Conservation (phyloP, 2,113 vertebrate species). For the Verasper variegatus region DNA sequence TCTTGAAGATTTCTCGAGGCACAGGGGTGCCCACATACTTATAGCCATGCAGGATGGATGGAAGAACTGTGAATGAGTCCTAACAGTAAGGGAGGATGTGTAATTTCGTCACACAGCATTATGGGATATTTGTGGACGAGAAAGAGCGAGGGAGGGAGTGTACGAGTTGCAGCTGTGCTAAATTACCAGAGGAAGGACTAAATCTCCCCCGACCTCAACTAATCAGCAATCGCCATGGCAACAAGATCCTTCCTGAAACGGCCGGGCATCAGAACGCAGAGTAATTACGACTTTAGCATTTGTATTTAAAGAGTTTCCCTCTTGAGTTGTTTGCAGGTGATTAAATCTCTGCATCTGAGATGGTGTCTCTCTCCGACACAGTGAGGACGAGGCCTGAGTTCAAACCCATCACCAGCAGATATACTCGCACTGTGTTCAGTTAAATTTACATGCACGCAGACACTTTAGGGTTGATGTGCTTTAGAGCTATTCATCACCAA, state of each 20-base stretch:
- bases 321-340: background rate
- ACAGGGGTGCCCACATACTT: background rate
- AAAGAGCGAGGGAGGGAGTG: background rate
- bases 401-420: slow-evolving; percentile 10
- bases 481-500: background rate
- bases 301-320: background rate
- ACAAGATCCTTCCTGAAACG: slow-evolving; percentile 3
- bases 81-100: background rate
- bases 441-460: background rate
- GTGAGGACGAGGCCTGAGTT: background rate
- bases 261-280: background rate
- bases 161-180: slow-evolving; percentile 34
- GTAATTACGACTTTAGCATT: background rate
- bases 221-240: background rate
- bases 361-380: background rate
- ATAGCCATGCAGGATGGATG: background rate
- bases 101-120: background rate
- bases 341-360: slow-evolving; percentile 11
- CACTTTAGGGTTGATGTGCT: background rate
- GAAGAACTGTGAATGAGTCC: background rate
- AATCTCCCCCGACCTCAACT: slow-evolving; percentile 11
- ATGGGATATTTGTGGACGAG: background rate
- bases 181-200: slow-evolving; percentile 20
- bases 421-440: background rate
- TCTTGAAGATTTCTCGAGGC: background rate